phyloP scores from a whole-genome alignment of 2,888 invertebrate species.

The Agrotis segetum region DNA sequence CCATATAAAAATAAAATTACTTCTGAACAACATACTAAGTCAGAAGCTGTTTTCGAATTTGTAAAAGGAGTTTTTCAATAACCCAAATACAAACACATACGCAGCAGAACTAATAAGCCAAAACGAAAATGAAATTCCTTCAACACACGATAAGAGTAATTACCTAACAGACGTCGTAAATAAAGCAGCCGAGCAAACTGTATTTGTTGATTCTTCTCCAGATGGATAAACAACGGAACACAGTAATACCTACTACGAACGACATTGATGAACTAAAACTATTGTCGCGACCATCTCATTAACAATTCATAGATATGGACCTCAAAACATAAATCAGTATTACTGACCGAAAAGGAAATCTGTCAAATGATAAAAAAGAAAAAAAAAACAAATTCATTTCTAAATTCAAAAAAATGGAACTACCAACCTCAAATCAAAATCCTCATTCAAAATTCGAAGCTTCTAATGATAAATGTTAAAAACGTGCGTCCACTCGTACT shows the following conservation, averaged over 20 bases:
- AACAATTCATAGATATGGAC: conserved; percentile 54
- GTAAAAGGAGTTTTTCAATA: neutral
- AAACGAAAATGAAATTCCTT: conserved; percentile 33
- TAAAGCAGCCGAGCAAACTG: conserved; percentile 8
- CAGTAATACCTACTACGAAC: conserved; percentile 23
- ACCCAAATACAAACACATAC: conserved; percentile 27
- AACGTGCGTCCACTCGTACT: conserved; percentile 58
- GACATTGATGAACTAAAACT: conserved; percentile 54
- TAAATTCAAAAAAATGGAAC: conserved; percentile 11
- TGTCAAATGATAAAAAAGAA: neutral
- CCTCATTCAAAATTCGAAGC: conserved; percentile 39
- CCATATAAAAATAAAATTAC: too few species aligned
- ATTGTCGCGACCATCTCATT: conserved; percentile 55
- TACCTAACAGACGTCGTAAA: conserved; percentile 38
- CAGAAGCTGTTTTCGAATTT: neutral
- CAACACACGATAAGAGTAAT: conserved; percentile 43
- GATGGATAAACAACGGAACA: conserved; percentile 17
- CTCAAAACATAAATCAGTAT: conserved; percentile 30
- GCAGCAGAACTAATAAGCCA: neutral
- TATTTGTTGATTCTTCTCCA: conserved; percentile 4
- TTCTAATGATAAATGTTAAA: conserved; percentile 12
- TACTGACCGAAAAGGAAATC: neutral
- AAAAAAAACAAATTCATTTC: neutral
- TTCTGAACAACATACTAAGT: neutral
- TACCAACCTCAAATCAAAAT: conserved; percentile 20